Evolutionary conservation across 2,888 invertebrate genomes (phyloP).

Genomic region (Branchinecta sandiegonensis): DNA sequence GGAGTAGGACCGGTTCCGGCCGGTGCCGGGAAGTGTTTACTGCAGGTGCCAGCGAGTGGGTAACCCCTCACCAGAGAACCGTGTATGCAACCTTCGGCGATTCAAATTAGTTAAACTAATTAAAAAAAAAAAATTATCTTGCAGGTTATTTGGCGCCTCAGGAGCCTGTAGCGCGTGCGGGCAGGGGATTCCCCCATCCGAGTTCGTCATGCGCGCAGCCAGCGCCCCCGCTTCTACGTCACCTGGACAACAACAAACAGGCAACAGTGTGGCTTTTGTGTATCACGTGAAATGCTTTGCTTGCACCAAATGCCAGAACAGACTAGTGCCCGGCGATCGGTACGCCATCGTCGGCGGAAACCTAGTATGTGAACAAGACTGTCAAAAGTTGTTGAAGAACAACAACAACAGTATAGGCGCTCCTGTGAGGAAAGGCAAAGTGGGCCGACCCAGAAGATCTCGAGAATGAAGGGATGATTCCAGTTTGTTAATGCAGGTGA

Average conservation of each 20-base stretch:
- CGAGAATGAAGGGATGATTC: conserved; percentile 51
- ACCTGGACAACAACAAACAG: conserved; percentile 24
- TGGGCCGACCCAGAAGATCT: conserved; percentile 71
- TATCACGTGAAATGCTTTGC: conserved; percentile 93
- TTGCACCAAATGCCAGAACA: conserved; percentile 80
- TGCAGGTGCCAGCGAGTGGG: too few relatives aligned
- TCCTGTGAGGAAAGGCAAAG: conserved; percentile 66
- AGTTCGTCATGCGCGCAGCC: conserved; percentile 77
- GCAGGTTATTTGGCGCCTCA: conserved; percentile 77
- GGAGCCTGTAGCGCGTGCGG: conserved; percentile 84
- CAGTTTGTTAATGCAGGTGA: too few relatives aligned
- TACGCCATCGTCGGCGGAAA: conserved; percentile 81
- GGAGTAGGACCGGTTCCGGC: too few relatives aligned
- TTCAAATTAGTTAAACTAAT: too few relatives aligned
- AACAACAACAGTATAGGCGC: conserved; percentile 23
- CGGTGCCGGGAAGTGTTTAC: too few relatives aligned
- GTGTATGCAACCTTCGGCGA: too few relatives aligned
- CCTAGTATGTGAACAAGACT: conserved; percentile 87
- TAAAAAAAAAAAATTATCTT: conserved; percentile 26
- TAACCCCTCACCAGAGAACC: too few relatives aligned
- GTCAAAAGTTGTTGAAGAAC: conserved; percentile 70
- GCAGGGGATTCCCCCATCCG: conserved; percentile 79
- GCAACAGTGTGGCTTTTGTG: conserved; percentile 43
- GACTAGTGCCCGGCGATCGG: conserved; percentile 79
- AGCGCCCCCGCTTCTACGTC: conserved; percentile 29